These are phyloP conservation scores for Pollenia amentaria DNA, from an alignment of 2,888 invertebrate genomes.

Conservation along the genomic window DNA sequence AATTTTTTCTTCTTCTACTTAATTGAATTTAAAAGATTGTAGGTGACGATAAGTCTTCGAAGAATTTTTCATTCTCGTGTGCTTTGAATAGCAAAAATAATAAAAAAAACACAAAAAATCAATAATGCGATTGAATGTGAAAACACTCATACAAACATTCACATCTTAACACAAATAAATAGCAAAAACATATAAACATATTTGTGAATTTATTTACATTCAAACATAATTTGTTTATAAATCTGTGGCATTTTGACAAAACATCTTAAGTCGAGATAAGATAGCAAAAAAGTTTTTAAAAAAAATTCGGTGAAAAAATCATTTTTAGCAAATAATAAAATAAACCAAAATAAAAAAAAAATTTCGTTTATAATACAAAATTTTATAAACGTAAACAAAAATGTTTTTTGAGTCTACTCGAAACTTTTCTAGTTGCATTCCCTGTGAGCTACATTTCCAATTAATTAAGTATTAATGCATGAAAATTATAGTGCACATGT, in stretches of 20 bases:
- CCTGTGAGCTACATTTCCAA: not conserved
- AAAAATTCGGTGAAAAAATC: no score
- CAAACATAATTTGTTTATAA: not conserved
- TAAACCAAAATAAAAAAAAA: no score
- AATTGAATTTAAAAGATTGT: conserved; percentile 39
- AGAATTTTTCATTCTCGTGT: conserved; percentile 26
- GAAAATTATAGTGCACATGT: not conserved
- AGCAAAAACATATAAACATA: not conserved
- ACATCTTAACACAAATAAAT: not conserved
- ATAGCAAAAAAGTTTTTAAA: no score
- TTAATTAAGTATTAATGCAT: not conserved
- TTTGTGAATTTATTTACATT: not conserved
- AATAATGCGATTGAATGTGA: conserved; percentile 4
- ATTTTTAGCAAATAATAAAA: no score
- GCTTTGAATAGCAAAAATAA: conserved; percentile 16
- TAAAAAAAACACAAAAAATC: not conserved
- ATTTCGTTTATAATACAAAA: no score
- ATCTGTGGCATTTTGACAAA: no score
- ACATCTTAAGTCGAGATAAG: no score
- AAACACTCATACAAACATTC: not conserved
- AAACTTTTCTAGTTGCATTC: not conserved
- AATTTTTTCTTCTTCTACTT: not conserved
- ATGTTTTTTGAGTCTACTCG: no score
- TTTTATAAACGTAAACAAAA: no score
- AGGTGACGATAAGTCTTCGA: conserved; percentile 54